These are phyloP conservation scores for Leptatherina wallacei DNA, from an alignment of 2,797 vertebrate genomes.

Conservation along the genomic window DNA sequence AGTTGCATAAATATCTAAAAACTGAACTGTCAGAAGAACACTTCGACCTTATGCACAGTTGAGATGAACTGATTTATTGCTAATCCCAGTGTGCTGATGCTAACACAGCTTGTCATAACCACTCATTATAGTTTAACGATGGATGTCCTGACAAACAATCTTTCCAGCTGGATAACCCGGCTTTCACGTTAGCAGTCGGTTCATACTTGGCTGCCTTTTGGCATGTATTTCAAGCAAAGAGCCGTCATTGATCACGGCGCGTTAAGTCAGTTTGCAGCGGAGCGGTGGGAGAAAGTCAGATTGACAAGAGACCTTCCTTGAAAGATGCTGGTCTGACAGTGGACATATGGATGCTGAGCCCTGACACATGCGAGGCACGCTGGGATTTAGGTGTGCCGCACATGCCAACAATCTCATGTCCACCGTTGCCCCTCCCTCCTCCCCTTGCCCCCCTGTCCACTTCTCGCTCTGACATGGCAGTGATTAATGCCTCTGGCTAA, in stretches of 20 bases:
- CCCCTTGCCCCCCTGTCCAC: conserved; percentile 54
- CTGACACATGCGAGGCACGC: conserved; percentile 45
- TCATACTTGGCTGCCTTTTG: conserved; percentile 74
- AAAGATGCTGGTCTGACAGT: conserved; percentile 64
- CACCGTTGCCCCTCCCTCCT: conserved; percentile 34
- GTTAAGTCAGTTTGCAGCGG: conserved; percentile 55
- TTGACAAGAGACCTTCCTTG: conserved; percentile 62
- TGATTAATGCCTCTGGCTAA: conserved; percentile 81
- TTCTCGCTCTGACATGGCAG: conserved; percentile 67
- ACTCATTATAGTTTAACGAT: conserved; percentile 68
- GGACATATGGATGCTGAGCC: conserved; percentile 64
- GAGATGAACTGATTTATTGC: conserved; percentile 53
- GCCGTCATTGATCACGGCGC: conserved; percentile 67
- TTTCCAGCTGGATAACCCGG: conserved; percentile 56
- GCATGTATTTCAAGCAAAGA: conserved; percentile 68
- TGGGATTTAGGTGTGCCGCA: conserved; percentile 55
- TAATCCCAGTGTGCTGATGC: conserved; percentile 59
- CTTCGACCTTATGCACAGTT: conserved; percentile 38
- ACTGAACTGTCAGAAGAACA: conserved; percentile 40
- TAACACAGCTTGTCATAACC: conserved; percentile 65
- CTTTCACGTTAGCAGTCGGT: conserved; percentile 74
- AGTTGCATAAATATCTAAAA: conserved; percentile 35
- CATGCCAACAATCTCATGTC: conserved; percentile 60
- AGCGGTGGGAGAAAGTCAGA: conserved; percentile 44
- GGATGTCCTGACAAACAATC: conserved; percentile 68